Percentiles rank a stretch among this genome's conserved stretches.
These are phyloP conservation scores for Synergus itoensis DNA, from an alignment of 2,888 invertebrate species.

Conservation along the genomic window DNA sequence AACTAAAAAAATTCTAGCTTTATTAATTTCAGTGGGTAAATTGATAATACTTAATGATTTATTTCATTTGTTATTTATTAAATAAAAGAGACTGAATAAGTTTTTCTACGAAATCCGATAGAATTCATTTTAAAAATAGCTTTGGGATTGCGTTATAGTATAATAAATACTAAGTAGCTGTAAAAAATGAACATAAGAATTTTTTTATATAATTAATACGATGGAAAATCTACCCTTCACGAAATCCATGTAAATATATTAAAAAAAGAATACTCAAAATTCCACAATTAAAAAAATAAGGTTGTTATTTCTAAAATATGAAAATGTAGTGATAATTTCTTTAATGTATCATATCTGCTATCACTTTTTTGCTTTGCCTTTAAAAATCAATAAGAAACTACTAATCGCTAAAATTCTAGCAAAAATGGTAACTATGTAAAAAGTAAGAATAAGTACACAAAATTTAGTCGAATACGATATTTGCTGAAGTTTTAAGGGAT, in stretches of 20 bases:
- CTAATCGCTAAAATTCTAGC: neutral
- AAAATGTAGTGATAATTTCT: neutral
- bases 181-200: slow-evolving; percentile 17
- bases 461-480: neutral
- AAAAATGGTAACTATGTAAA: neutral
- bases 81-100: slow-evolving; percentile 39
- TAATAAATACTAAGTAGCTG: slow-evolving; percentile 8
- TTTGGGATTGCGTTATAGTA: neutral
- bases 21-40: neutral
- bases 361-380: neutral
- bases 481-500: neutral
- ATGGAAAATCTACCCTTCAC: neutral
- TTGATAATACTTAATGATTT: slow-evolving; percentile 6
- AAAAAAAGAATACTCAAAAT: neutral
- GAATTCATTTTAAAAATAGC: neutral
- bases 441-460: neutral
- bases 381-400: neutral
- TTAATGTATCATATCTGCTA: neutral
- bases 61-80: slow-evolving; percentile 22
- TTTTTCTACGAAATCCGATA: slow-evolving; percentile 5
- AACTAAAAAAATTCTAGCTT: neutral
- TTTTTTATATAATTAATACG: neutral
- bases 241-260: neutral
- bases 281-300: neutral
- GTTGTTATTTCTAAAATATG: neutral